phyloP scores from a whole-genome alignment of 2,113 vertebrate species.

The Macrotus californicus region DNA sequence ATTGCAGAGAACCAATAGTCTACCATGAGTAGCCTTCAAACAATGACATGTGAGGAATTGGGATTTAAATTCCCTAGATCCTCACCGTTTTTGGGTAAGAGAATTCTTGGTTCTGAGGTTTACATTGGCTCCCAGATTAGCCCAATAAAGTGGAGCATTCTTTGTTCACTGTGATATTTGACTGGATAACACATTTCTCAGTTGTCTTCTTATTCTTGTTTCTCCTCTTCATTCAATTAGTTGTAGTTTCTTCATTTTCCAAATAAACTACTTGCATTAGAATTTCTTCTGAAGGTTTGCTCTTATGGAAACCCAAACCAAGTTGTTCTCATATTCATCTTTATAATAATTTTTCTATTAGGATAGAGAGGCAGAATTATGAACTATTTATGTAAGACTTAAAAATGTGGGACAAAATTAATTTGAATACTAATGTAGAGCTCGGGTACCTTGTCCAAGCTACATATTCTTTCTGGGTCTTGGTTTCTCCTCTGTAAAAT shows the following conservation, averaged over 20 bases:
- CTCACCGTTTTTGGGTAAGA: neutral
- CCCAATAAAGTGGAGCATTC: neutral
- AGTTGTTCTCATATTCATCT: neutral
- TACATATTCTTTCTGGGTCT: neutral
- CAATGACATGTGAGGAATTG: neutral
- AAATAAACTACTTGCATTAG: neutral
- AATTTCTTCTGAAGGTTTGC: neutral
- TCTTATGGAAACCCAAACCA: neutral
- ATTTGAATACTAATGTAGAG: neutral
- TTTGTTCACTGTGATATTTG: neutral
- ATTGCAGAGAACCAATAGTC: neutral
- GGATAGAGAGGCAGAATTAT: neutral
- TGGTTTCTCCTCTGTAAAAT: neutral
- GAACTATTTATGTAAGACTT: neutral
- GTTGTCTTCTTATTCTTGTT: neutral
- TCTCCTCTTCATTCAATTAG: neutral
- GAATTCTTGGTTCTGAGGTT: neutral
- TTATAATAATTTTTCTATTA: neutral
- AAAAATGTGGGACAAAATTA: neutral
- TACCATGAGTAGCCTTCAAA: neutral
- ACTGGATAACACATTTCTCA: neutral
- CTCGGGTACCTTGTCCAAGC: neutral
- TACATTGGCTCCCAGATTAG: neutral
- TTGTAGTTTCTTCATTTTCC: neutral
- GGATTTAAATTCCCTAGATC: neutral